A percentile compares a stretch with the other conserved stretches of the same genome.
Conservation (phyloP, 2,113 vertebrate genomes). For the Scomber colias region DNA sequence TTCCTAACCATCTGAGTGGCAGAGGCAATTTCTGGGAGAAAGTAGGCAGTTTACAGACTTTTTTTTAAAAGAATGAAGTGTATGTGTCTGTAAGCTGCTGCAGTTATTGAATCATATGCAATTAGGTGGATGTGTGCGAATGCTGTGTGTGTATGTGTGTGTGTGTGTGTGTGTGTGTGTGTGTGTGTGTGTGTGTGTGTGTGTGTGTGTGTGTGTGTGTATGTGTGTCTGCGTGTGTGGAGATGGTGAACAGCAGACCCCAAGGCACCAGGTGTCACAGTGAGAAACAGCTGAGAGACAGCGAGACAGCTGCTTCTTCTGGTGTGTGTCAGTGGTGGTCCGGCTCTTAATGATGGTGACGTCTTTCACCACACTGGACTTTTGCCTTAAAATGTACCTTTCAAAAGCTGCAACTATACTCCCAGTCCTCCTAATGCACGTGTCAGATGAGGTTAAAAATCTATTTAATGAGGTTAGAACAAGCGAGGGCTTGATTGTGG, state of each 20-base stretch:
- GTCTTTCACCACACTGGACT: constrained; percentile 30
- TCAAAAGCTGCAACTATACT: background rate
- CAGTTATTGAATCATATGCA: constrained; percentile 25
- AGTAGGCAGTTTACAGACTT: constrained; percentile 10
- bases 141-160: background rate
- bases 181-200: constrained; percentile 6
- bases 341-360: constrained; percentile 13
- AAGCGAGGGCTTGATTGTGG: background rate
- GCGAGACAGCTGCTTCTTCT: constrained; percentile 71
- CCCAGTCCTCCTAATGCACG: background rate
- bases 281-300: constrained; percentile 77
- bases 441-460: constrained; percentile 2
- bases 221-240: constrained; percentile 43
- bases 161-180: constrained; percentile 37
- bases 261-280: constrained; percentile 77
- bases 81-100: background rate
- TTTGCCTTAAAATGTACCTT: constrained; percentile 8
- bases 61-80: background rate
- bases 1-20: constrained; percentile 64
- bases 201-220: background rate
- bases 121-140: background rate
- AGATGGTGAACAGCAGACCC: constrained; percentile 61
- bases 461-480: background rate
- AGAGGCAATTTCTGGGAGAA: constrained; percentile 26
- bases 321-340: constrained; percentile 64